Percentiles rank a stretch among this genome's conserved stretches.
Evolutionary conservation across 1,140 invertebrate genomes (phyloP).

Genomic region (Oedothorax gibbosus): DNA sequence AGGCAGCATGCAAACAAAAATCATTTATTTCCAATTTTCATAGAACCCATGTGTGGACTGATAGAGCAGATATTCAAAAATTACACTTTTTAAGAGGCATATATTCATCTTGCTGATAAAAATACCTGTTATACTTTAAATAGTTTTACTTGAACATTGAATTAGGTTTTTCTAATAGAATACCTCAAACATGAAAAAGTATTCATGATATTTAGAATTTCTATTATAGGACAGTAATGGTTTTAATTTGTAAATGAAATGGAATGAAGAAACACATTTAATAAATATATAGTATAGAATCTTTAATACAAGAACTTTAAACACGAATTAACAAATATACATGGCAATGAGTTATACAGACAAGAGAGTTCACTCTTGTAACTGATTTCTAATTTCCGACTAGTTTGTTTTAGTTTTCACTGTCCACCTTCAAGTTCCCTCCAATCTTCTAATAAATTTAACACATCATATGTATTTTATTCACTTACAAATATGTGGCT

Average conservation of each 20-base stretch:
- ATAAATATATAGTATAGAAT: constrained; percentile 60
- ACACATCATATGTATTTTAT: constrained; percentile 39
- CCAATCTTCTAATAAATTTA: constrained; percentile 44
- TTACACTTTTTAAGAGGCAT: too few species aligned
- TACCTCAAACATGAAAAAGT: too few species aligned
- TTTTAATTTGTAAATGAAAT: constrained; percentile 40
- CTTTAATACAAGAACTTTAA: constrained; percentile 60
- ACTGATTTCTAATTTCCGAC: constrained; percentile 60
- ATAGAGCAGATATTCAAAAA: too few species aligned
- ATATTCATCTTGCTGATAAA: too few species aligned
- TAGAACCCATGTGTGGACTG: too few species aligned
- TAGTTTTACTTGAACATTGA: too few species aligned
- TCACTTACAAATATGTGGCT: constrained; percentile 57
- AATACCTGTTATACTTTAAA: too few species aligned
- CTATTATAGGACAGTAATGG: constrained; percentile 13
- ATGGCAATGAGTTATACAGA: constrained; percentile 61
- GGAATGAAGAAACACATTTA: constrained; percentile 46
- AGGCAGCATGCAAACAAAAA: too few species aligned
- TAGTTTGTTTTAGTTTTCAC: constrained; percentile 59
- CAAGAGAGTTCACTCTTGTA: constrained; percentile 56
- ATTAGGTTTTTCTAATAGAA: too few species aligned
- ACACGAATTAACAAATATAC: constrained; percentile 61
- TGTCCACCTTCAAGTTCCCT: constrained; percentile 48
- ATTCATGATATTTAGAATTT: too few species aligned
- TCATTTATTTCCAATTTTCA: too few species aligned